Evolutionary conservation across 1,140 invertebrate genomes (phyloP), one percentile per base, ranked within the genome.

Genomic region (Notospermus geniculatus): DNA sequence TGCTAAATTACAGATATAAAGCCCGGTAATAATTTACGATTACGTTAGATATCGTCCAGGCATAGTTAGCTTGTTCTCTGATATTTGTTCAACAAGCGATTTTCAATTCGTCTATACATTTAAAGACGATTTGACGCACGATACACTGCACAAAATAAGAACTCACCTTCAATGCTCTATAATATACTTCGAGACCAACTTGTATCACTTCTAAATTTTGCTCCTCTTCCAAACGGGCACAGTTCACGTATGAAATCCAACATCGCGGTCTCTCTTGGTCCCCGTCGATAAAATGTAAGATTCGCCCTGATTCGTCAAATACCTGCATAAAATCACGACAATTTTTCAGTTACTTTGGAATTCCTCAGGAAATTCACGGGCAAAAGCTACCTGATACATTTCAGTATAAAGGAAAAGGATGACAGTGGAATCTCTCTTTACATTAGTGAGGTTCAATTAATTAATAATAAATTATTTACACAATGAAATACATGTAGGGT

Each of bases 241-340:
- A 86, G 67, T 86, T 86, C 2, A 86, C 82, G 60, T 82, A 85
- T 0, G 84, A 77, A 78, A 86, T 79, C 85, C 85, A 86, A 19
- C 67, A 32, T 77, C 56, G 61, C 60, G 64, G 41, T 68, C 66
- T 1, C 65, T 62, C 46, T 81, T 76, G 2, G 19, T 63, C 13
- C 70, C 63, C 83, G 65, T 84, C 83, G n/a, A 84, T 67, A 59
- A 76, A 81, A 61, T 79, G 54, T 9, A 64, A 5, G 1, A 72
- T 29, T 30, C 56, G 43, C 0, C 71, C 71, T 2, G 32, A 36
- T 1, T 65, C 60, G 59, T 68, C 66, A 46, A 66, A 70, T n/a
- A 70, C 55, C 69, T 70, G 43, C 19, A 23, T 5, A 19, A 4
- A 50, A 50, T 50, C 4, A 23, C 19, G 19, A 23, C n/a, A 5